Conservation (phyloP, 64 coral and sea anemone species). For the Catalaphyllia jardinei region DNA sequence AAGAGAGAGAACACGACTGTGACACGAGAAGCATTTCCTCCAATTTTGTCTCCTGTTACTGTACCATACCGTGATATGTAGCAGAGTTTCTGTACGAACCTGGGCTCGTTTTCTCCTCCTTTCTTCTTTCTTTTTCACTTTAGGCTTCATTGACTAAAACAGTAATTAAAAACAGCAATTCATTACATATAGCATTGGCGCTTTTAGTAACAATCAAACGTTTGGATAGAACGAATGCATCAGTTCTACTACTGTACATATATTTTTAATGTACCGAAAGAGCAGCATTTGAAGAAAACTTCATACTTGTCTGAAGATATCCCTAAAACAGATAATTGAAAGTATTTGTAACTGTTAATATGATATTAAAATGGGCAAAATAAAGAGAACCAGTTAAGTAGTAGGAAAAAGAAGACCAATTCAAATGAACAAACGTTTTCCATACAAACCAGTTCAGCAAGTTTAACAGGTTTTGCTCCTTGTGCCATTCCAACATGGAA, state of each 20-base stretch:
- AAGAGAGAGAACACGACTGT: too few species aligned
- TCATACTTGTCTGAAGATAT: slow-evolving; percentile 68
- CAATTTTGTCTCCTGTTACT: too few species aligned
- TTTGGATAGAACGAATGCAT: too few species aligned
- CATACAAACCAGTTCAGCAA: slow-evolving; percentile 70
- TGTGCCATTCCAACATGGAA: slow-evolving; percentile 67
- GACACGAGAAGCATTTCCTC: too few species aligned
- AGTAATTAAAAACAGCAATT: neutral
- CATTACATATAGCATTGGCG: neutral
- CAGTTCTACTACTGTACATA: too few species aligned
- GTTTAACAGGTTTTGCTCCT: slow-evolving; percentile 71
- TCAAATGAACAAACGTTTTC: neutral
- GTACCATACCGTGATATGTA: neutral
- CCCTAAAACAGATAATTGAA: slow-evolving; percentile 54
- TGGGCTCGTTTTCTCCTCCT: slow-evolving; percentile 36
- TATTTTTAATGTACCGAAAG: slow-evolving; percentile 41
- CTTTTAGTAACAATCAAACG: neutral
- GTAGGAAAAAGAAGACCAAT: neutral
- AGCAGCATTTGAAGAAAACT: slow-evolving; percentile 78
- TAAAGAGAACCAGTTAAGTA: neutral
- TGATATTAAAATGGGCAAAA: neutral
- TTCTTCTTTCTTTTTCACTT: slow-evolving; percentile 65
- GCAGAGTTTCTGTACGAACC: neutral
- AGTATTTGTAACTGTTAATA: neutral
- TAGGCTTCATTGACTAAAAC: slow-evolving; percentile 74